Base-by-base conservation (phyloP, 1,140 invertebrate genomes). In the Drosophila dunni region DNA sequence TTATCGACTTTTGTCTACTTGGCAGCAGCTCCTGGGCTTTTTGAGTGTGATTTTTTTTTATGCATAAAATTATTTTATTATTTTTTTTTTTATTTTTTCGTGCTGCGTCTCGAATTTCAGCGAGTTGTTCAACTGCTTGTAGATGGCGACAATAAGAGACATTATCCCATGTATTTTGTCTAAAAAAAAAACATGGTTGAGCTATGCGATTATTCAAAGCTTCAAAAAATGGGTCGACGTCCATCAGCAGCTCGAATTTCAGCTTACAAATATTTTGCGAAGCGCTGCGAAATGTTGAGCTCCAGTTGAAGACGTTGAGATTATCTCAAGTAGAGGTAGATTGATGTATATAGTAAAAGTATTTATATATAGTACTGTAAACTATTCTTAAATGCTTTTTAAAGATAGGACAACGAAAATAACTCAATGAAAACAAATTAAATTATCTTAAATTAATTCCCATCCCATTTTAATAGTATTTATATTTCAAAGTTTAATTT, bases 21-120 rank as follows among this genome's bases (percentile, higher is more conserved):
- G 63, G 56, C 65, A 54, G 38, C 46, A 33, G 66, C 64, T 58
- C 20, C 64, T 50, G 64, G 64, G 42, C 64, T 56, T 54, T 70
- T 65, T 70, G 33, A 57, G 51, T 66, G 51, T 29, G 64, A 61
- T 58, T 65, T 36, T 65, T 36, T 11, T 29, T 44, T n/a, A 33
- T 51, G 48, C 24, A 1, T 2, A 29, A 29, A 5, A 29, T 29
- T 29, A 29, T 45, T 45, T 20, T 15, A 36, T 54, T 13, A 51
- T 34, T 10, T 36, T 29, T 1, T 13, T 17, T 62, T 20, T 13
- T 51, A 29, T 33, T 60, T 62, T 58, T 51, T 80, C 79, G 81
- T 81, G 81, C 70, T 65, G 46, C 75, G 46, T 60, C 44, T 85
- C 82, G 13, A 53, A 78, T 85, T 86, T 81, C 81, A 86, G 40